Evolutionary conservation across 2,888 invertebrate genomes (phyloP).

Genomic region (Zaprionus lineosus): DNA sequence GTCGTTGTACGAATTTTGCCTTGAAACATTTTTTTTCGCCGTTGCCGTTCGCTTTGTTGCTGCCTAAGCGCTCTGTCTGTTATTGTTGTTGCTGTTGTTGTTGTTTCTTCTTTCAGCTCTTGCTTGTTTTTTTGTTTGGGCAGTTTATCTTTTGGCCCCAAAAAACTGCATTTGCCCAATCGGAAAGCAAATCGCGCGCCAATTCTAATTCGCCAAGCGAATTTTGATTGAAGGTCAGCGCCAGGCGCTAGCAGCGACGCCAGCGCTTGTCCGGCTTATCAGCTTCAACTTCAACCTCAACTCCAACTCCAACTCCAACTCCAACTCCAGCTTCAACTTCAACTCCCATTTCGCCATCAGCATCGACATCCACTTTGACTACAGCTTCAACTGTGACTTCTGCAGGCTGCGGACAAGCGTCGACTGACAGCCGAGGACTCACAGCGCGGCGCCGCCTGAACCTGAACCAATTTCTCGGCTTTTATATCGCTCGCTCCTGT

Average conservation of each 20-base stretch:
- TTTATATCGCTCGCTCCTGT: conserved; percentile 51
- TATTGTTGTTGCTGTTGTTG: conserved; percentile 23
- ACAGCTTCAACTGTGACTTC: conserved; percentile 30
- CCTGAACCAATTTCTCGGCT: conserved; percentile 66
- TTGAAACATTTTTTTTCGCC: conserved; percentile 80
- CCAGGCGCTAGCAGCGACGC: conserved; percentile 22
- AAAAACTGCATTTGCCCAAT: conserved; percentile 56
- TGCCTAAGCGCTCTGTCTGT: conserved; percentile 22
- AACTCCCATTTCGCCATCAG: conserved; percentile 10
- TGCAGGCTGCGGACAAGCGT: conserved; percentile 67
- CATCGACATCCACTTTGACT: conserved; percentile 3
- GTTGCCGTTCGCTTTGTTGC: conserved; percentile 55
- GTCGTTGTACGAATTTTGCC: conserved; percentile 75
- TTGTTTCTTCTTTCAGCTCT: background rate
- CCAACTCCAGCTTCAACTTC: conserved; percentile 14
- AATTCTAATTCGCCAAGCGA: conserved; percentile 71
- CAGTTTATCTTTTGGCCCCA: conserved; percentile 67
- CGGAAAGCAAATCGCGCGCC: conserved; percentile 62
- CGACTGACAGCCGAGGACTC: conserved; percentile 69
- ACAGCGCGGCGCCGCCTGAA: conserved; percentile 55
- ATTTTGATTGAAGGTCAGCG: conserved; percentile 69
- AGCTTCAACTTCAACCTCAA: background rate
- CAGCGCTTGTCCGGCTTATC: background rate
- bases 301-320: too few relatives aligned
- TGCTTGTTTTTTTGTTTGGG: conserved; percentile 26